Evolutionary conservation across 2,797 vertebrate species (phyloP).

Genomic region (Carcharodon carcharias): DNA sequence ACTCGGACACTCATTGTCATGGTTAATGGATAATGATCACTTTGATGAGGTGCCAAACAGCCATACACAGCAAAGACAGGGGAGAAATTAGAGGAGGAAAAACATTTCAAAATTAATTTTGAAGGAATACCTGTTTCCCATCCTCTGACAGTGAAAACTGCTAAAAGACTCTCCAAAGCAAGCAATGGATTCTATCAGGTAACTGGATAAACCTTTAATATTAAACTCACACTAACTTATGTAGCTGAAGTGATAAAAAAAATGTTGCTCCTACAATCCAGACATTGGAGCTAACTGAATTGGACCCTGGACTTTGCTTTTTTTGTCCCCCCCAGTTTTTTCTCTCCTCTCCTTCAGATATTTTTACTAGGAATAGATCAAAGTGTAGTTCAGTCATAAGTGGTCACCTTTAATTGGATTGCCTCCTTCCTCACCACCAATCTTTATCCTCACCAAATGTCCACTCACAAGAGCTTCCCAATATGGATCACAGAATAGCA

Average conservation of each 20-base stretch:
- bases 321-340: not conserved
- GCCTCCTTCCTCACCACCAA: not conserved
- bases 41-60: not conserved
- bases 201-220: not conserved
- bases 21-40: no score
- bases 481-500: not conserved
- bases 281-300: not conserved
- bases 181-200: not conserved
- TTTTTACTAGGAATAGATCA: not conserved
- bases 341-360: not conserved
- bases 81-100: not conserved
- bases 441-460: not conserved
- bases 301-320: not conserved
- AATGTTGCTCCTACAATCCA: not conserved
- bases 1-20: not conserved
- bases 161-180: not conserved
- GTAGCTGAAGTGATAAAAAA: not conserved
- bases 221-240: not conserved
- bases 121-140: not conserved
- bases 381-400: not conserved
- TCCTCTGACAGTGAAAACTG: not conserved
- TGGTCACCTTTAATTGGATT: not conserved
- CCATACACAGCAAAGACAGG: not conserved
- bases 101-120: not conserved
- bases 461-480: not conserved